phyloP scores from a whole-genome alignment of 2,113 vertebrate genomes.

The Pelusios castaneus region DNA sequence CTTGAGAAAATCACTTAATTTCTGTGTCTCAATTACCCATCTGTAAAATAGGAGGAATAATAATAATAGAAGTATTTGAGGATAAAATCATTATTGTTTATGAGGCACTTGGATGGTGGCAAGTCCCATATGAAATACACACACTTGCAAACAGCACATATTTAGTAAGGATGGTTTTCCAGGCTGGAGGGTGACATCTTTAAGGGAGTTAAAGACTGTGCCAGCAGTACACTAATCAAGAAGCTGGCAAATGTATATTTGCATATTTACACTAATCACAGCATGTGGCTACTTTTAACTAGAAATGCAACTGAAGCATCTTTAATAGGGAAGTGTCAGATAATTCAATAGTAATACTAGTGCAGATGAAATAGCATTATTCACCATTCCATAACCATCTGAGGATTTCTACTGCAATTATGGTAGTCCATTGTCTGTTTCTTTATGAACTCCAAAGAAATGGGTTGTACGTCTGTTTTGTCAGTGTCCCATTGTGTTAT shows the following conservation, averaged over 20 bases:
- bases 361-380: neutral
- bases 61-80: neutral
- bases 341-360: neutral
- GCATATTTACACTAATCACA: neutral
- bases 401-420: neutral
- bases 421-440: neutral
- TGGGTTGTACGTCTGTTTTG: conserved; percentile 9
- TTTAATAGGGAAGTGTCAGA: conserved; percentile 4
- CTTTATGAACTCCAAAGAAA: conserved; percentile 22
- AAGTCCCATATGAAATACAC: neutral
- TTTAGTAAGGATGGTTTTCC: neutral
- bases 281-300: neutral
- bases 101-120: neutral
- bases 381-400: neutral
- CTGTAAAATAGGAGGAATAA: neutral
- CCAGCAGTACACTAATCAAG: too few species aligned
- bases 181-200: neutral
- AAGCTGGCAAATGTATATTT: neutral
- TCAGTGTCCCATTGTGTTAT: conserved; percentile 36
- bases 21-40: neutral
- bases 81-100: neutral
- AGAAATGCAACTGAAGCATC: neutral
- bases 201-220: neutral
- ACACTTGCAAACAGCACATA: neutral
- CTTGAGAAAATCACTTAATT: neutral